A percentile compares a stretch with the other conserved stretches of the same genome.
phyloP scores from a whole-genome alignment of 2,888 invertebrate species.

The Cynaeus angustus region DNA sequence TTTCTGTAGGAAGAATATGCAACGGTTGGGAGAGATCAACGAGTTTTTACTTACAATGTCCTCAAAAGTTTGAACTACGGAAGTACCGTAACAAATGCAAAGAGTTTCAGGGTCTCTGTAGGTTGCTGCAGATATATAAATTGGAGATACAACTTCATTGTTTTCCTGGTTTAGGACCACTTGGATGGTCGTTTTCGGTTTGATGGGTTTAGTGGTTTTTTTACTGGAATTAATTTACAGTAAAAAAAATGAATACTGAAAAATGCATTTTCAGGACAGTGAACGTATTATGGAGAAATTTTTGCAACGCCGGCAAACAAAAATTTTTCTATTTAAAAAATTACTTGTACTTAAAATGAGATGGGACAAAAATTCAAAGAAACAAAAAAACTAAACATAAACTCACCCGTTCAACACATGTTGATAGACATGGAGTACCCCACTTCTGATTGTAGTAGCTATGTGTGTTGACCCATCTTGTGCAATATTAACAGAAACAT shows the following conservation, averaged over 20 bases:
- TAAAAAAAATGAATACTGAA: neutral
- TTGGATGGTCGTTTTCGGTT: slow-evolving; percentile 77
- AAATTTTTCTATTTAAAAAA: no score
- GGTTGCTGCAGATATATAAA: slow-evolving; percentile 74
- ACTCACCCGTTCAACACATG: slow-evolving; percentile 83
- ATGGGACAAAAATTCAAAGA: no score
- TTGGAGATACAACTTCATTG: slow-evolving; percentile 72
- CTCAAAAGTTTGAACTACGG: slow-evolving; percentile 76
- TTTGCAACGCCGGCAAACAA: no score
- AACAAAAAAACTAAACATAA: neutral
- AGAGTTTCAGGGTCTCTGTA: slow-evolving; percentile 70
- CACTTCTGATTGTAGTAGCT: slow-evolving; percentile 81
- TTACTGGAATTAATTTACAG: slow-evolving; percentile 56
- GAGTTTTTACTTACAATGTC: slow-evolving; percentile 70
- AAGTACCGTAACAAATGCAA: slow-evolving; percentile 76
- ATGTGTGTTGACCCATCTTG: slow-evolving; percentile 73
- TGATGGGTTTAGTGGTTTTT: slow-evolving; percentile 76
- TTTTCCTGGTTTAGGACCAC: slow-evolving; percentile 75
- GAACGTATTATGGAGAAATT: no score
- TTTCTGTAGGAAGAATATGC: slow-evolving; percentile 54
- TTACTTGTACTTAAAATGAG: no score
- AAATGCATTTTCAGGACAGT: no score
- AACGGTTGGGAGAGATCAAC: neutral
- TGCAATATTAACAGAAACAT: slow-evolving; percentile 72
- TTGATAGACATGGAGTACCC: slow-evolving; percentile 85